Conservation (phyloP, 2,113 vertebrate genomes). For the Xyrauchen texanus region DNA sequence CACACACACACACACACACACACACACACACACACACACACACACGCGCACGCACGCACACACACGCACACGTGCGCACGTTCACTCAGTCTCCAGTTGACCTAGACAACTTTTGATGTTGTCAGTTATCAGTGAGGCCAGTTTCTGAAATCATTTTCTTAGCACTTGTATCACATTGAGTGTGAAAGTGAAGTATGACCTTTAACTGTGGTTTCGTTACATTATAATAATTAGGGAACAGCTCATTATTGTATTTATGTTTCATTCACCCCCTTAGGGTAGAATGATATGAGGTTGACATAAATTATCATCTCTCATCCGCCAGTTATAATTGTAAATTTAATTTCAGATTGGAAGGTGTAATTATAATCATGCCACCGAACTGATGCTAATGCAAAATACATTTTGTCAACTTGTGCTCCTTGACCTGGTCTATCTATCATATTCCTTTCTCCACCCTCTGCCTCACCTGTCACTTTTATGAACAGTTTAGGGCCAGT, state of each 20-base stretch:
- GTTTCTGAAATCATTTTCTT: not conserved
- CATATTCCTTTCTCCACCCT: not conserved
- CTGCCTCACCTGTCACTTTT: not conserved
- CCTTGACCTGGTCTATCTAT: slow-evolving; percentile 7
- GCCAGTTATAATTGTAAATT: slow-evolving; percentile 60
- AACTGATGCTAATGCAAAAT: not conserved
- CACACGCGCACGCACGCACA: not conserved
- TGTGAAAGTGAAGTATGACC: not conserved
- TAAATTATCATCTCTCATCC: slow-evolving; percentile 46
- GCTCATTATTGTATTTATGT: slow-evolving; percentile 23
- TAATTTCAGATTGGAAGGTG: slow-evolving; percentile 44
- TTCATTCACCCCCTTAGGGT: slow-evolving; percentile 58
- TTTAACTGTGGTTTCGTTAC: slow-evolving; percentile 19
- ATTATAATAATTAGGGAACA: slow-evolving; percentile 23
- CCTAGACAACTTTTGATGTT: not conserved
- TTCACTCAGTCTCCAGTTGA: not conserved
- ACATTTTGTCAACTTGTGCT: not conserved
- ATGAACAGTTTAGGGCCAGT: slow-evolving; percentile 59
- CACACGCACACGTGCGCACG: not conserved
- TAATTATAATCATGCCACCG: slow-evolving; percentile 34
- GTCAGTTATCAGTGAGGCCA: not conserved
- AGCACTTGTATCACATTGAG: not conserved
- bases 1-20: slow-evolving; percentile 9
- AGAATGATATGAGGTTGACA: slow-evolving; percentile 58
- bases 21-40: not conserved